Evolutionary conservation across 2,888 invertebrate genomes (phyloP).

Genomic region (Microplitis deprimator): DNA sequence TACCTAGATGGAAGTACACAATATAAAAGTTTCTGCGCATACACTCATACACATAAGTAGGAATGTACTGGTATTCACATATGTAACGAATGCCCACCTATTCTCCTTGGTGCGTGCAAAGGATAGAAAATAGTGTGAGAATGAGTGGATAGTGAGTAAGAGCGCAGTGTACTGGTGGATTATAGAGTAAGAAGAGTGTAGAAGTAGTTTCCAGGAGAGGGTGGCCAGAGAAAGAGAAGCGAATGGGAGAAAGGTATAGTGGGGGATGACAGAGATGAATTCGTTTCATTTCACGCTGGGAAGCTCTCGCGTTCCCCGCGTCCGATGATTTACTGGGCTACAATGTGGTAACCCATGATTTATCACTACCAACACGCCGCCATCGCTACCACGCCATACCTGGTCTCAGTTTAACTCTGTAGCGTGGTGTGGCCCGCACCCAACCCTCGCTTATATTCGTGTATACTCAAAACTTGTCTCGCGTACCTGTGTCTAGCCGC

Average conservation of each 20-base stretch:
- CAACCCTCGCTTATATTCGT: slow-evolving; percentile 17
- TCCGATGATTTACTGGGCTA: slow-evolving; percentile 79
- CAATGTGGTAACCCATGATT: slow-evolving; percentile 81
- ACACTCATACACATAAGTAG: slow-evolving; percentile 30
- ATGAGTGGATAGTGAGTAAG: slow-evolving; percentile 39
- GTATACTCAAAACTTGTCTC: slow-evolving; percentile 54
- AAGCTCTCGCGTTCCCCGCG: slow-evolving; percentile 72
- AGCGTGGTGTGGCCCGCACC: slow-evolving; percentile 33
- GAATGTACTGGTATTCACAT: slow-evolving; percentile 42
- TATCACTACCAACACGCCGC: slow-evolving; percentile 77
- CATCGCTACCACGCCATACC: slow-evolving; percentile 72
- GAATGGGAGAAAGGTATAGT: slow-evolving; percentile 56
- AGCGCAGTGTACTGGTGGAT: slow-evolving; percentile 31
- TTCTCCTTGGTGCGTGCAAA: slow-evolving; percentile 57
- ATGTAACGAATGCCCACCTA: slow-evolving; percentile 38
- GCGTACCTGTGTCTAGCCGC: slow-evolving; percentile 53
- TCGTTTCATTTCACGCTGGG: slow-evolving; percentile 73
- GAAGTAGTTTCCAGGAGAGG: slow-evolving; percentile 31
- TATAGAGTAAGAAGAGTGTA: slow-evolving; percentile 54
- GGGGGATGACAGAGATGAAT: slow-evolving; percentile 73
- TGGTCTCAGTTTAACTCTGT: slow-evolving; percentile 54
- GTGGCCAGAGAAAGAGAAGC: slow-evolving; percentile 48
- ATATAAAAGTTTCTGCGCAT: slow-evolving; percentile 51
- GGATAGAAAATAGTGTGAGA: slow-evolving; percentile 63
- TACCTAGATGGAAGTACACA: slow-evolving; percentile 37